Evolutionary conservation across 2,797 vertebrate species (phyloP).

Genomic region (Sebastes cheni): DNA sequence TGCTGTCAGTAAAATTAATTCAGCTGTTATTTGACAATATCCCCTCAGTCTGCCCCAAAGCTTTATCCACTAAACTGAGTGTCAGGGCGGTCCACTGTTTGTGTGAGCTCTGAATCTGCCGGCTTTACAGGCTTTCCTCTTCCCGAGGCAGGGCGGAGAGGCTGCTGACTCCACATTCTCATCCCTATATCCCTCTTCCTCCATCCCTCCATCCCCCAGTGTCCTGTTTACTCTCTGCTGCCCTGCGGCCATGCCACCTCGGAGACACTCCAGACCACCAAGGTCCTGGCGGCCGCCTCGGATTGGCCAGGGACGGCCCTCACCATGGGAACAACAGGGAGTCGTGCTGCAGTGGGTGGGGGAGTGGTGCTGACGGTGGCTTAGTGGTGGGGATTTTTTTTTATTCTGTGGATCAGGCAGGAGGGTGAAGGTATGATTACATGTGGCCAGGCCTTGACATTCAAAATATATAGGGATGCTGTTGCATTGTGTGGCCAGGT

Average conservation of each 20-base stretch:
- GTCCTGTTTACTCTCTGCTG: slow-evolving; percentile 78
- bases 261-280: slow-evolving; percentile 81
- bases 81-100: slow-evolving; percentile 69
- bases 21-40: slow-evolving; percentile 50
- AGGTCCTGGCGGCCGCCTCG: slow-evolving; percentile 62
- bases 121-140: slow-evolving; percentile 79
- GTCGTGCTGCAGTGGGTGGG: slow-evolving; percentile 66
- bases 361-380: slow-evolving; percentile 64
- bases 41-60: slow-evolving; percentile 57
- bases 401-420: slow-evolving; percentile 25
- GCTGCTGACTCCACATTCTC: slow-evolving; percentile 81
- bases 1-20: slow-evolving; percentile 42
- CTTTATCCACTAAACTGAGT: slow-evolving; percentile 59
- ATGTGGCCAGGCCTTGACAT: slow-evolving; percentile 60
- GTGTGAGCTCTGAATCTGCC: slow-evolving; percentile 75
- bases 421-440: slow-evolving; percentile 70
- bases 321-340: slow-evolving; percentile 61
- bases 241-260: slow-evolving; percentile 79
- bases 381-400: slow-evolving; percentile 69
- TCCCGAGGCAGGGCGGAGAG: slow-evolving; percentile 60
- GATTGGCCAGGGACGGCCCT: slow-evolving; percentile 52
- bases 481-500: slow-evolving; percentile 51
- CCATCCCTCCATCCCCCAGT: slow-evolving; percentile 72
- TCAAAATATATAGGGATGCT: slow-evolving; percentile 48
- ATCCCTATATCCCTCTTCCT: slow-evolving; percentile 72